Percentiles rank a stretch among this genome's conserved stretches.
phyloP scores from a whole-genome alignment of 2,797 vertebrate species.

The Phrynocephalus guinanensis region DNA sequence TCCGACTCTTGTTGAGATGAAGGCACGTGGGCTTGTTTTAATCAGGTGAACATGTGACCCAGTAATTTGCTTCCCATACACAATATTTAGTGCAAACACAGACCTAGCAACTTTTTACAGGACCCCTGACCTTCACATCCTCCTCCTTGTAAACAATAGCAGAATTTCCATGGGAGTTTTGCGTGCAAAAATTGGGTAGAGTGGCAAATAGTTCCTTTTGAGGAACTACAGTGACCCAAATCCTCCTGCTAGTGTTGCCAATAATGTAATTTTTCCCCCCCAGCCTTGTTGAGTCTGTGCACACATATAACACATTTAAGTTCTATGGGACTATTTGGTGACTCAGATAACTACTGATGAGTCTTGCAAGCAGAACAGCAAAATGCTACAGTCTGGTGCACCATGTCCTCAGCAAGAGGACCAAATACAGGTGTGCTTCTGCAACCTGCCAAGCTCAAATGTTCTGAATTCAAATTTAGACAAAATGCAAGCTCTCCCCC shows the following conservation, averaged over 20 bases:
- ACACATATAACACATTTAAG: too few species aligned
- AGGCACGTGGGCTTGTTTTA: conserved; percentile 37
- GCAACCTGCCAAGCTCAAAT: too few species aligned
- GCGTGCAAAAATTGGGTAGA: not conserved
- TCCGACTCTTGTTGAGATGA: conserved; percentile 50
- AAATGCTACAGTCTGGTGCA: too few species aligned
- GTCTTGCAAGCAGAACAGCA: not conserved
- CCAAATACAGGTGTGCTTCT: too few species aligned
- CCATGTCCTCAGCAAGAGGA: too few species aligned
- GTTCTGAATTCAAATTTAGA: too few species aligned
- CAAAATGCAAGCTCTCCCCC: too few species aligned
- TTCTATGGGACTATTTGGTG: too few species aligned
- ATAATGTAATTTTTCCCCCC: too few species aligned
- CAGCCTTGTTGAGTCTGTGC: too few species aligned
- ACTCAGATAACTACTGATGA: not conserved
- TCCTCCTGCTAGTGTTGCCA: too few species aligned
- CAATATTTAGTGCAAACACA: conserved; percentile 15
- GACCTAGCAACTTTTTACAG: not conserved
- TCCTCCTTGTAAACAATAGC: not conserved
- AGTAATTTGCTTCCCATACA: conserved; percentile 35
- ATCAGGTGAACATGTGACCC: conserved; percentile 48
- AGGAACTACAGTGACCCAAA: not conserved
- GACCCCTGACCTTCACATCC: not conserved
- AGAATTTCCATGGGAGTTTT: not conserved
- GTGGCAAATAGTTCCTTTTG: not conserved